Conservation (phyloP, 2,888 invertebrate species). For the Eristalis arbustorum region DNA sequence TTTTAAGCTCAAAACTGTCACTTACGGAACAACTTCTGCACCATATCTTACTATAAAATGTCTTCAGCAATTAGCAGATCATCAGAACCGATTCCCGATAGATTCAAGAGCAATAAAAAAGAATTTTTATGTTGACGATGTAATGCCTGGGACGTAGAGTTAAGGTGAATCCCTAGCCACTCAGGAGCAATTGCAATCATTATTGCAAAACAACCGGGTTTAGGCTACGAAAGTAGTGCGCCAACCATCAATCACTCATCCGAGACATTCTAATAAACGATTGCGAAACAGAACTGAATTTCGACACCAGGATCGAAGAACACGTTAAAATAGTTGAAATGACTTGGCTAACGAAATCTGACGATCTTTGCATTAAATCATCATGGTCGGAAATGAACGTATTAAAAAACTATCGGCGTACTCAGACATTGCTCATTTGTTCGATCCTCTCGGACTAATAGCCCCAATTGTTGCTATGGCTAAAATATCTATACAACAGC, state of each 20-base stretch:
- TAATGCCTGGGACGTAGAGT: neutral
- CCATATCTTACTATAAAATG: no score
- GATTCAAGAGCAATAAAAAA: neutral
- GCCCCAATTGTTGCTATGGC: neutral
- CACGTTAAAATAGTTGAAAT: neutral
- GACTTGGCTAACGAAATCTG: neutral
- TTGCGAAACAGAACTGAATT: neutral
- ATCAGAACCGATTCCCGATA: neutral
- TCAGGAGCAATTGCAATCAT: neutral
- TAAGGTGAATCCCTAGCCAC: neutral
- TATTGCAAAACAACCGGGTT: slow-evolving; percentile 1
- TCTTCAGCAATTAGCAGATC: no score
- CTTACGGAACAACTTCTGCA: no score
- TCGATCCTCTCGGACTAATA: neutral
- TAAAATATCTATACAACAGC: neutral
- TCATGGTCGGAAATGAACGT: neutral
- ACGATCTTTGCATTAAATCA: neutral
- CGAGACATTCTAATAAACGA: neutral
- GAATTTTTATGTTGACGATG: neutral
- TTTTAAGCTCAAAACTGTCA: neutral
- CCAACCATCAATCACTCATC: slow-evolving; percentile 3
- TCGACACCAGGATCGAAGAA: neutral
- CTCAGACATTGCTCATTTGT: neutral
- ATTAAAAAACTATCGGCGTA: neutral
- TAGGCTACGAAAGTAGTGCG: slow-evolving; percentile 1